Percentiles rank a stretch among this genome's conserved stretches.
phyloP scores from a whole-genome alignment of 2,888 invertebrate genomes.

The Melipona bicolor region DNA sequence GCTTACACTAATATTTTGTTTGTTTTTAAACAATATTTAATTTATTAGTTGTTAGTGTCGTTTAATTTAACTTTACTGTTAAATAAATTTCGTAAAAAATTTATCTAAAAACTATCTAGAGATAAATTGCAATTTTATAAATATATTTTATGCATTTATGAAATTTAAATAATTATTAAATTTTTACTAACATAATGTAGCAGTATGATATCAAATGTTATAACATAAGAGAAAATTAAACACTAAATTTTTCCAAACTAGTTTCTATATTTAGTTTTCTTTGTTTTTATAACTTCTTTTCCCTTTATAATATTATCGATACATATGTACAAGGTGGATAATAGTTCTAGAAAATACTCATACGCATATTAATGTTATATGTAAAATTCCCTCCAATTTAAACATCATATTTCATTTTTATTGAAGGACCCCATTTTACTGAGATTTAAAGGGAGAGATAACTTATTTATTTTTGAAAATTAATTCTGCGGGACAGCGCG shows the following conservation, averaged over 20 bases:
- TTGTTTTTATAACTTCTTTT: too few species aligned
- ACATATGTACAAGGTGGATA: too few species aligned
- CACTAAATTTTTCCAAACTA: background rate
- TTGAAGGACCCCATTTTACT: background rate
- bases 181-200: too few species aligned
- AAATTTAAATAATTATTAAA: background rate
- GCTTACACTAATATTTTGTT: background rate
- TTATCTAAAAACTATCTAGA: background rate
- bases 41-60: background rate
- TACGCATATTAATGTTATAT: too few species aligned
- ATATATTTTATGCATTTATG: background rate
- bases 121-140: background rate
- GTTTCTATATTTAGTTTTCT: too few species aligned
- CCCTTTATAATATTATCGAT: too few species aligned
- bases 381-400: too few species aligned
- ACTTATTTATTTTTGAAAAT: background rate
- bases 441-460: background rate
- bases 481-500: conserved; percentile 82
- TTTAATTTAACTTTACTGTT: background rate
- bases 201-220: too few species aligned
- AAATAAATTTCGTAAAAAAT: background rate
- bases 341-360: too few species aligned
- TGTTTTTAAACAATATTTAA: background rate
- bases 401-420: too few species aligned
- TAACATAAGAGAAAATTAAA: too few species aligned